Evolutionary conservation across 2,113 vertebrate species (phyloP), one percentile per base, ranked within the genome.

Genomic region (Picathartes gymnocephalus): DNA sequence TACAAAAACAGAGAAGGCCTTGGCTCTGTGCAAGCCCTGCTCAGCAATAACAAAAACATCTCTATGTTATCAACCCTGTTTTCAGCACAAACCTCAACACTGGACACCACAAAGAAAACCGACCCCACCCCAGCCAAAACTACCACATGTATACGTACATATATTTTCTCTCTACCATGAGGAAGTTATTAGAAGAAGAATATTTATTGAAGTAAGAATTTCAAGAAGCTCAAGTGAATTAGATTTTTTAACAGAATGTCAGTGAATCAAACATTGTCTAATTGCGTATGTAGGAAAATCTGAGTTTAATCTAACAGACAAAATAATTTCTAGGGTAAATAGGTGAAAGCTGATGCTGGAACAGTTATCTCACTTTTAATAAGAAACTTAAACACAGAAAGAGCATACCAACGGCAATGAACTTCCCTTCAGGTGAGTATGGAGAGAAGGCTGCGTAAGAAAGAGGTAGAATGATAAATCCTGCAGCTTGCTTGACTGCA

Each of bases 91-190:
- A 30, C 10, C 15, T 65, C 1, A 0, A n/a, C 45, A 30, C 3
- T 20, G 7, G n/a, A 45, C 16, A 25, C 4, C 14, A 60, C 0
- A 0, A 47, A 68, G 28, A 53, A 74, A 81, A 40, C 3, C 7
- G 66, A 5, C 16, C 45, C 24, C 20, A 18, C 4, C 23, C 7
- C 19, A 66, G 20, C 19, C 37, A 45, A 51, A 81, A 58, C 19
- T 10, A 37, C 7, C 10, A 25, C 7, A 50, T 12, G 10, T 6
- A 47, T 10, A 37, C 3, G 27, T 1, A 44, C 0, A 45, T 4
- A 30, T 3, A 47, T 48, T 72, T 83, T 80, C 11, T 27, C 10
- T 57, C 24, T 56, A 77, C 28, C 2, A 40, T 39, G 6, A 61
- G 13, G 15, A 74, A 47, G 9, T 33, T 76, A 6, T n/a, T 66